Percentiles rank a stretch among this genome's conserved stretches.
Conservation (phyloP, 2,888 invertebrate genomes). For the Ichneumoninae sp. region DNA sequence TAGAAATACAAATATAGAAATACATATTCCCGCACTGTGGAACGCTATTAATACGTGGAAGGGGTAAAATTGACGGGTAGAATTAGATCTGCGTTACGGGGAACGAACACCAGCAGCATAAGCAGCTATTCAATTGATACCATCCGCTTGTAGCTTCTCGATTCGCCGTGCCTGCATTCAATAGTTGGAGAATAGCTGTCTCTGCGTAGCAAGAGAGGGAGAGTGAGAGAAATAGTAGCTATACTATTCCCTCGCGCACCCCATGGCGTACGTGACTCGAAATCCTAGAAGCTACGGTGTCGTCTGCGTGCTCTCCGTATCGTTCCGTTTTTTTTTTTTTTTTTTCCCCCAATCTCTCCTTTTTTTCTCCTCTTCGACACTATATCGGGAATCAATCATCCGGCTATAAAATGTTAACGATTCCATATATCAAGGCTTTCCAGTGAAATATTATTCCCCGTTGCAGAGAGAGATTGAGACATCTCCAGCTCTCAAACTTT, state of each 20-base stretch:
- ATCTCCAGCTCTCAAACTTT: background rate
- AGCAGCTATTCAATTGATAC: conserved; percentile 68
- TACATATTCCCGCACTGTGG: background rate
- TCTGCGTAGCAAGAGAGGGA: conserved; percentile 13
- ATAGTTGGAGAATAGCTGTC: conserved; percentile 60
- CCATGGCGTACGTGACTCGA: conserved; percentile 67
- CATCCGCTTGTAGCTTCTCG: conserved; percentile 63
- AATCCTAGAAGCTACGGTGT: conserved; percentile 60
- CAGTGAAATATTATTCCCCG: conserved; percentile 17
- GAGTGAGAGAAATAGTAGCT: background rate
- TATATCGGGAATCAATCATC: conserved; percentile 38
- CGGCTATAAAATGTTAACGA: background rate
- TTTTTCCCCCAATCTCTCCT: conserved; percentile 13
- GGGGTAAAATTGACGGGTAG: conserved; percentile 22
- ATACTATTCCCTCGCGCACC: conserved; percentile 11
- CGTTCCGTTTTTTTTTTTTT: conserved; percentile 11
- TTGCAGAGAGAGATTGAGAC: background rate
- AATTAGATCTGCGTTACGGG: conserved; percentile 6
- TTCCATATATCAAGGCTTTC: background rate
- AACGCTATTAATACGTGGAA: conserved; percentile 5
- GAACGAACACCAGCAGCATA: conserved; percentile 29
- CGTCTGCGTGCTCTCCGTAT: conserved; percentile 50
- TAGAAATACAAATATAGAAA: background rate
- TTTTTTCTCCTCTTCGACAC: background rate
- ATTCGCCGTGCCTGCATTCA: conserved; percentile 65